Evolutionary conservation across 2,888 invertebrate genomes (phyloP).

Genomic region (Isoperla grammatica): DNA sequence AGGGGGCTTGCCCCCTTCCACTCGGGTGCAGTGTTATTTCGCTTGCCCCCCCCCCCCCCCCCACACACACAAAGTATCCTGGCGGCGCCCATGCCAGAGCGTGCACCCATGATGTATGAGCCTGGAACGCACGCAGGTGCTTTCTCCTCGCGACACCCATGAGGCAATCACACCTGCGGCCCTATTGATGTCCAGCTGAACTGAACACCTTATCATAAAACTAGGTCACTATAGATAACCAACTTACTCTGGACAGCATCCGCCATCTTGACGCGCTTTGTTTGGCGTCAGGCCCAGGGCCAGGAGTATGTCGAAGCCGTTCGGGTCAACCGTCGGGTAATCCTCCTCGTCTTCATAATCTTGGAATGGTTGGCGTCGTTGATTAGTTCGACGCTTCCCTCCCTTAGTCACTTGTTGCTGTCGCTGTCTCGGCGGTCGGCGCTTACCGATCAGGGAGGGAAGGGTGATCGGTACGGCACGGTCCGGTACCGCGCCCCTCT

Average conservation of each 20-base stretch:
- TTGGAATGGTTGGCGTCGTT: neutral
- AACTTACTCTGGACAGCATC: conserved; percentile 12
- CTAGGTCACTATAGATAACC: neutral
- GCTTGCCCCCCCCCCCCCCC: too few relatives aligned
- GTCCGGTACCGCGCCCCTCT: conserved; percentile 49
- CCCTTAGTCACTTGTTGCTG: conserved; percentile 23
- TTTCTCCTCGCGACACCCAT: too few relatives aligned
- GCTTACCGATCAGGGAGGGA: conserved; percentile 28
- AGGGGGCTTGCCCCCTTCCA: too few relatives aligned
- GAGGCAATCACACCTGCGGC: too few relatives aligned
- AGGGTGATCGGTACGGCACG: conserved; percentile 43
- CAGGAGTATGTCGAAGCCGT: conserved; percentile 47
- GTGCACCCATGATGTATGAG: too few relatives aligned
- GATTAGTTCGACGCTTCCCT: neutral
- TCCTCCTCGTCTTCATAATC: conserved; percentile 17
- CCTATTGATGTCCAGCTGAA: too few relatives aligned
- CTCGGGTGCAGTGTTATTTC: too few relatives aligned
- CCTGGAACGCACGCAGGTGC: too few relatives aligned
- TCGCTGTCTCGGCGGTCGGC: conserved; percentile 18
- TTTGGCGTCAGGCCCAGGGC: conserved; percentile 52
- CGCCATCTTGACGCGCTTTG: conserved; percentile 32
- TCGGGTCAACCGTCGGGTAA: conserved; percentile 18
- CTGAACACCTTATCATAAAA: too few relatives aligned
- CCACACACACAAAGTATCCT: too few relatives aligned
- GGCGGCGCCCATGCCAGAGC: too few relatives aligned